Evolutionary conservation across 2,888 invertebrate species (phyloP).

Genomic region (Colletes collaris): DNA sequence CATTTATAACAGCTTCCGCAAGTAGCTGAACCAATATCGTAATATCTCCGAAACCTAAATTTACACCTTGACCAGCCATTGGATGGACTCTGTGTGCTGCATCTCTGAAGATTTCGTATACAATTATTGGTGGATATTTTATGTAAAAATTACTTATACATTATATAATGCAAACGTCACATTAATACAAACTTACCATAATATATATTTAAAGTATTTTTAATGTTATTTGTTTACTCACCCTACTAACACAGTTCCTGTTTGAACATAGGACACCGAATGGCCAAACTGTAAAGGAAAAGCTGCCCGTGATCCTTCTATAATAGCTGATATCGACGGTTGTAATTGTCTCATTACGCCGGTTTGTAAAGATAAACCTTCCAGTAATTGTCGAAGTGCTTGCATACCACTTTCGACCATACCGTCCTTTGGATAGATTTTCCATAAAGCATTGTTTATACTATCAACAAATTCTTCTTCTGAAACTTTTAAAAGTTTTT

Average conservation of each 20-base stretch:
- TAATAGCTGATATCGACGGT: slow-evolving; percentile 87
- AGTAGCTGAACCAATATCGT: slow-evolving; percentile 88
- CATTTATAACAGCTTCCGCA: slow-evolving; percentile 88
- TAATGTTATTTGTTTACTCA: slow-evolving; percentile 80
- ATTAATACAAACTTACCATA: slow-evolving; percentile 2
- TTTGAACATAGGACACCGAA: slow-evolving; percentile 92
- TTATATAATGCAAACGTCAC: not conserved
- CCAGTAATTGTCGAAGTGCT: slow-evolving; percentile 83
- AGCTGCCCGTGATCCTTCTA: slow-evolving; percentile 89
- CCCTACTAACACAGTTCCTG: slow-evolving; percentile 94
- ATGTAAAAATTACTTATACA: not conserved
- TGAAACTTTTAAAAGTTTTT: slow-evolving; percentile 87
- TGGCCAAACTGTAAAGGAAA: slow-evolving; percentile 98
- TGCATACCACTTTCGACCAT: slow-evolving; percentile 85
- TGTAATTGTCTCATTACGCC: slow-evolving; percentile 86
- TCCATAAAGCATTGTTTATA: slow-evolving; percentile 93
- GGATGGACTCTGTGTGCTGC: slow-evolving; percentile 97
- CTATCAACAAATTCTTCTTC: slow-evolving; percentile 94
- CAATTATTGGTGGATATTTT: not conserved
- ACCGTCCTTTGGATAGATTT: slow-evolving; percentile 85
- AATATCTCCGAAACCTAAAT: slow-evolving; percentile 98
- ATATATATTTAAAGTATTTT: slow-evolving; percentile 12
- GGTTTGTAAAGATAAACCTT: slow-evolving; percentile 83
- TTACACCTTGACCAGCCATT: slow-evolving; percentile 98
- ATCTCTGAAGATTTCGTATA: slow-evolving; percentile 85